Conservation (phyloP, 2,797 vertebrate species). For the Labroides dimidiatus region DNA sequence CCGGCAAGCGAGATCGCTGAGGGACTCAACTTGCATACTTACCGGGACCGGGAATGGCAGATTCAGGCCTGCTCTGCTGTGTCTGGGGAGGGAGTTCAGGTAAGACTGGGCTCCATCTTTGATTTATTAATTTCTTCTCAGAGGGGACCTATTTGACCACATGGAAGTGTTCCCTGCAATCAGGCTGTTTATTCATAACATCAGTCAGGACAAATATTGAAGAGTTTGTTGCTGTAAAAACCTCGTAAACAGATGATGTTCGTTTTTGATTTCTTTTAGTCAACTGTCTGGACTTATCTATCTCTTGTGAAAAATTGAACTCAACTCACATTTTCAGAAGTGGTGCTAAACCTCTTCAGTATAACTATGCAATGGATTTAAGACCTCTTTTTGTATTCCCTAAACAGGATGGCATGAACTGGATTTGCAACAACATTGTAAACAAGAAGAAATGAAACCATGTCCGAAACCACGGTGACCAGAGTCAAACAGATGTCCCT, state of each 20-base stretch:
- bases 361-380: background rate
- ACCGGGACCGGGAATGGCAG: slow-evolving; percentile 91
- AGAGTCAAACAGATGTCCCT: slow-evolving; percentile 15
- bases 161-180: background rate
- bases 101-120: slow-evolving; percentile 50
- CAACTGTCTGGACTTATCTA: background rate
- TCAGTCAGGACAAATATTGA: background rate
- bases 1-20: slow-evolving; percentile 89
- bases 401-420: slow-evolving; percentile 88
- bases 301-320: background rate
- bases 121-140: slow-evolving; percentile 32
- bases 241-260: background rate
- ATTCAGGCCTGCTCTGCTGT: slow-evolving; percentile 93
- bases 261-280: background rate
- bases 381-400: slow-evolving; percentile 13
- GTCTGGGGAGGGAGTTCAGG: slow-evolving; percentile 92
- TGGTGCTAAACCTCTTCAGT: background rate
- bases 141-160: slow-evolving; percentile 2
- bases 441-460: slow-evolving; percentile 84
- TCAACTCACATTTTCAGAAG: background rate
- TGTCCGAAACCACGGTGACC: slow-evolving; percentile 2
- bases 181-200: slow-evolving; percentile 2
- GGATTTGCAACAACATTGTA: slow-evolving; percentile 89
- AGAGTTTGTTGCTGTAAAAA: background rate
- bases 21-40: slow-evolving; percentile 91